These are phyloP conservation scores for Oeneis ivallda DNA, from an alignment of 2,888 invertebrate species.

Conservation along the genomic window DNA sequence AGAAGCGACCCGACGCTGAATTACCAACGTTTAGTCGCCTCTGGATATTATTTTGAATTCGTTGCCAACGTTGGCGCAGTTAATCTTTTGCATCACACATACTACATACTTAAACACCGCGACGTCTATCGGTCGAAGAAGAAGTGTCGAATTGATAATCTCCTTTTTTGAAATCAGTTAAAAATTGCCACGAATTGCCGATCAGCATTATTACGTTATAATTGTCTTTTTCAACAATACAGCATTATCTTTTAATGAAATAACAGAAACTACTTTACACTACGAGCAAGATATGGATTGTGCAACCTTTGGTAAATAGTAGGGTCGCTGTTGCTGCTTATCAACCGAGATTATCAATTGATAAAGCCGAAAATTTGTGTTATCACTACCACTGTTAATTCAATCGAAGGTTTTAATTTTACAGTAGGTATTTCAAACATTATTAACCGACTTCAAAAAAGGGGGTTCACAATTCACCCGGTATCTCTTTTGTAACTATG, in stretches of 20 bases:
- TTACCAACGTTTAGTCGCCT: slow-evolving; percentile 81
- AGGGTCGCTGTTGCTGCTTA: slow-evolving; percentile 29
- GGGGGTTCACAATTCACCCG: too few species aligned
- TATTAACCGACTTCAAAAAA: too few species aligned
- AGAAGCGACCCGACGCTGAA: slow-evolving; percentile 74
- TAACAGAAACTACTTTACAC: slow-evolving; percentile 8
- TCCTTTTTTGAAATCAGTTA: too few species aligned
- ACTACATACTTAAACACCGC: background rate
- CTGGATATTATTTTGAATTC: slow-evolving; percentile 70
- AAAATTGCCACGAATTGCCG: too few species aligned
- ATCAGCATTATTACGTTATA: background rate
- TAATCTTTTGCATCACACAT: slow-evolving; percentile 25
- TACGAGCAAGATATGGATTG: slow-evolving; percentile 25
- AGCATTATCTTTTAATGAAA: slow-evolving; percentile 5
- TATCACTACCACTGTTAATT: slow-evolving; percentile 13
- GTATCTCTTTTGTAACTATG: too few species aligned
- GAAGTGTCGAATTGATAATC: background rate
- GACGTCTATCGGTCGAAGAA: too few species aligned
- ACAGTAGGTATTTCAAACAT: too few species aligned
- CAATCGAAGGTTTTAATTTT: background rate
- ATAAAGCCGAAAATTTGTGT: slow-evolving; percentile 26
- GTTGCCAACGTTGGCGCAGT: slow-evolving; percentile 36
- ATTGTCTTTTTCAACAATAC: background rate
- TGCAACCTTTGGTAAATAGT: slow-evolving; percentile 32
- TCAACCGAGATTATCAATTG: slow-evolving; percentile 28